phyloP scores from a whole-genome alignment of 2,888 invertebrate genomes.

The Cryptophagus acutangulus region DNA sequence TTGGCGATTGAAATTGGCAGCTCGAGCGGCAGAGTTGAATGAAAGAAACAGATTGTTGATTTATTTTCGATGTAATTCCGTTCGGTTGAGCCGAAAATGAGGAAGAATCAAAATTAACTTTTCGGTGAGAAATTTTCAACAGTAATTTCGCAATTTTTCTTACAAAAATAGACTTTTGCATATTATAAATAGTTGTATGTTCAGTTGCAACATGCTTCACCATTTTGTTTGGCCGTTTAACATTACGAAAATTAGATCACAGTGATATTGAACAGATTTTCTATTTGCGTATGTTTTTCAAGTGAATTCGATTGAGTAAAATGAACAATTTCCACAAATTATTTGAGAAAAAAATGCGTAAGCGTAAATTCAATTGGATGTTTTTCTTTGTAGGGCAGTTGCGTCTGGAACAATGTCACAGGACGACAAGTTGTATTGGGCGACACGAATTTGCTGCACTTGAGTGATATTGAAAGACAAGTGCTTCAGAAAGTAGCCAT shows the following conservation, averaged over 20 bases:
- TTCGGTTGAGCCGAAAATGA: not conserved
- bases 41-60: too few species aligned
- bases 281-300: constrained; percentile 12
- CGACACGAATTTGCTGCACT: constrained; percentile 65
- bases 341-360: not conserved
- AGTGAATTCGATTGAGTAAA: too few species aligned
- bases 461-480: constrained; percentile 73
- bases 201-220: constrained; percentile 13
- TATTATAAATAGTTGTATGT: constrained; percentile 16
- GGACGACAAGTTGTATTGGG: constrained; percentile 66
- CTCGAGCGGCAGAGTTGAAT: too few species aligned
- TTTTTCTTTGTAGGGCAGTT: constrained; percentile 59
- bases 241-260: constrained; percentile 20
- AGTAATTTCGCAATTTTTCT: constrained; percentile 13
- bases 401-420: constrained; percentile 68
- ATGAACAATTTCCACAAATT: too few species aligned
- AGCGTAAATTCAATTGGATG: not conserved
- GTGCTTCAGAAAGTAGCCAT: constrained; percentile 82
- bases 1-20: too few species aligned
- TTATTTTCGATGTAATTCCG: not conserved
- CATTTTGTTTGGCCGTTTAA: constrained; percentile 14
- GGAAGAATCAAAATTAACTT: not conserved
- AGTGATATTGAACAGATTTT: constrained; percentile 22
- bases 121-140: not conserved
- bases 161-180: constrained; percentile 13